Base-by-base conservation (phyloP, 1,140 invertebrate species). In the Drosophila dunni region DNA sequence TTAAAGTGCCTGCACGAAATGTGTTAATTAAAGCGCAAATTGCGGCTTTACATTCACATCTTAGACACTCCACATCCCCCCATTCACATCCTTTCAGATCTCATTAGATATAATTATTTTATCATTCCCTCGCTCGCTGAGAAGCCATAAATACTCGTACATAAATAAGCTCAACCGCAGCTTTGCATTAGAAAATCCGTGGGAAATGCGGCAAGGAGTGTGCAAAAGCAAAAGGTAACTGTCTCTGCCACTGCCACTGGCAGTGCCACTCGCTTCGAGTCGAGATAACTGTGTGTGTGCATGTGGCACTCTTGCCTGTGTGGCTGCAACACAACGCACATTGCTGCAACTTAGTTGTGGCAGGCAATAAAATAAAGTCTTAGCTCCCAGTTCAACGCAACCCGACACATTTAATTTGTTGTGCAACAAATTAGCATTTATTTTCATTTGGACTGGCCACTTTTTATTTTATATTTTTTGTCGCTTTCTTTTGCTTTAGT, bases 341-440 rank as follows among this genome's bases (percentile, higher is more conserved):
- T 70, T 13, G 50, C 29, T 68, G 81, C 81, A 85, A 82, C 83
- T 79, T 88, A 72, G 75, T 86, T 86, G 83, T 82, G 82, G 65
- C 82, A 79, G 71, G 82, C 83, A 86, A 86, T 86, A 86, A 86
- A 86, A 86, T 86, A 86, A 83, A 88, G 83, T 86, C 83, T 86
- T 83, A 88, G 84, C 68, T 75, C 50, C 51, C 72, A 42, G 66
- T 70, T 70, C 65, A 51, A 66, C 53, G 51, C 63, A 57, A 60
- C 69, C 62, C 63, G 77, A 78, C 72, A 78, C 83, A 79, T 79
- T 83, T 86, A 86, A 86, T 86, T 88, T 86, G 83, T 86, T 86
- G 83, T 79, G 84, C 84, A 86, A 86, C 83, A 86, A 86, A 86
- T 86, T 86, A 86, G 79, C 83, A 86, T 86, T 86, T 79, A 83